These are phyloP conservation scores for Tubulanus polymorphus DNA, from an alignment of 2,888 invertebrate genomes.

Conservation along the genomic window DNA sequence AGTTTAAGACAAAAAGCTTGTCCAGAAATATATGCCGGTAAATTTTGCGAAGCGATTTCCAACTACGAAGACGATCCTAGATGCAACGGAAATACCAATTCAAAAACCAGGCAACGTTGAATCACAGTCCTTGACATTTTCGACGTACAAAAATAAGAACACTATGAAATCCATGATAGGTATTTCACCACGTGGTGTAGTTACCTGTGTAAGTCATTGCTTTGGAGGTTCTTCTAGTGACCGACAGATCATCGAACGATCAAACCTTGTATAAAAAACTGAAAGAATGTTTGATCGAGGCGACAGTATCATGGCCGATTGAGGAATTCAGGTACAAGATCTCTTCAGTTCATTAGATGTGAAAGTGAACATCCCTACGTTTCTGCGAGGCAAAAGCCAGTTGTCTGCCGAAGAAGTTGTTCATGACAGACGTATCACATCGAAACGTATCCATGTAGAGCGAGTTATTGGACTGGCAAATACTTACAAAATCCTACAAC, in stretches of 20 bases:
- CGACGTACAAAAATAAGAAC: constrained; percentile 24
- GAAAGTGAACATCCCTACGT: no score
- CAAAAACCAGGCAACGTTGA: constrained; percentile 20
- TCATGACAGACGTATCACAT: no score
- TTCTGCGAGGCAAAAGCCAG: no score
- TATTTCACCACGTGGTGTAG: constrained; percentile 14
- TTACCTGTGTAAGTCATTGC: constrained; percentile 16
- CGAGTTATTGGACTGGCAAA: not conserved
- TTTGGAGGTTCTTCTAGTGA: constrained; percentile 21
- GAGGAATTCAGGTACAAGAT: no score
- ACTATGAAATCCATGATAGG: constrained; percentile 24
- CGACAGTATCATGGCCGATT: no score
- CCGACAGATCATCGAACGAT: constrained; percentile 21
- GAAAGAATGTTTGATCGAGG: no score
- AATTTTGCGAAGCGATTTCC: constrained; percentile 20
- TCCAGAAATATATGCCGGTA: constrained; percentile 16
- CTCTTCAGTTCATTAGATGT: no score
- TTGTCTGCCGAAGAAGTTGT: no score
- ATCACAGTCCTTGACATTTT: constrained; percentile 20
- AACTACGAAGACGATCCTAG: constrained; percentile 20
- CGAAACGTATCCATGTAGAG: not conserved
- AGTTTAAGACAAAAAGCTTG: constrained; percentile 7
- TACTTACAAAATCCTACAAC: not conserved
- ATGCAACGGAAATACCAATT: constrained; percentile 25
- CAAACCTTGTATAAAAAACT: constrained; percentile 8